phyloP scores from a whole-genome alignment of 2,797 vertebrate species.

The Molossus alvarezi region DNA sequence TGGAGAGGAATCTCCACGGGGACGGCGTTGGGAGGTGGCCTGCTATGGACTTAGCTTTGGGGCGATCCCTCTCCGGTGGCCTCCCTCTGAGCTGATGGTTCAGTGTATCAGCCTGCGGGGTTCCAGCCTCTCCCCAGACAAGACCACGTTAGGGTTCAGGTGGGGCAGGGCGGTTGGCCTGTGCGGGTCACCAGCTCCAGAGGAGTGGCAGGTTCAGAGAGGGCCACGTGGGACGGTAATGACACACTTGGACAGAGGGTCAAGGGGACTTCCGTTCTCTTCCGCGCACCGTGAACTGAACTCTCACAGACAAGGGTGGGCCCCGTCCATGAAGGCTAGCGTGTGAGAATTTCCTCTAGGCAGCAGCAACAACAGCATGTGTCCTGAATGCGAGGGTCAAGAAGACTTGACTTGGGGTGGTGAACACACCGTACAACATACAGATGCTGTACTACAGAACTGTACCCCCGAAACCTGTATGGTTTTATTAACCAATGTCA shows the following conservation, averaged over 20 bases:
- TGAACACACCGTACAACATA: no score
- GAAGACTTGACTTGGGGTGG: no score
- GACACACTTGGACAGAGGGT: background rate
- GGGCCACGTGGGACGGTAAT: fast-evolving
- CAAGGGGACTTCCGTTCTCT: background rate
- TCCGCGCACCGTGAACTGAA: background rate
- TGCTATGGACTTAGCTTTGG: background rate
- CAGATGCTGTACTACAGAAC: no score
- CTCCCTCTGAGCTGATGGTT: background rate
- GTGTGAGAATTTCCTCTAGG: background rate
- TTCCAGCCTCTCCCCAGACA: background rate
- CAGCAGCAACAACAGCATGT: background rate
- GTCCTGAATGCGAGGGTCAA: background rate
- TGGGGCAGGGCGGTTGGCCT: background rate
- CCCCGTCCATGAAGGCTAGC: background rate
- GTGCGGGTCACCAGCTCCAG: background rate
- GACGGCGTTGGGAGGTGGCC: no score
- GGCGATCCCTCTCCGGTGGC: background rate
- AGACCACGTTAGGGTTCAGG: background rate
- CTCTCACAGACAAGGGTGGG: background rate
- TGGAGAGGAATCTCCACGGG: background rate
- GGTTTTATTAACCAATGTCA: no score
- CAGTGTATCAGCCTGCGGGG: background rate
- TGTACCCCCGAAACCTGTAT: no score
- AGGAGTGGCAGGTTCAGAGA: background rate